These are phyloP conservation scores for Hetaerina titia DNA, from an alignment of 2,888 invertebrate species.

Conservation along the genomic window DNA sequence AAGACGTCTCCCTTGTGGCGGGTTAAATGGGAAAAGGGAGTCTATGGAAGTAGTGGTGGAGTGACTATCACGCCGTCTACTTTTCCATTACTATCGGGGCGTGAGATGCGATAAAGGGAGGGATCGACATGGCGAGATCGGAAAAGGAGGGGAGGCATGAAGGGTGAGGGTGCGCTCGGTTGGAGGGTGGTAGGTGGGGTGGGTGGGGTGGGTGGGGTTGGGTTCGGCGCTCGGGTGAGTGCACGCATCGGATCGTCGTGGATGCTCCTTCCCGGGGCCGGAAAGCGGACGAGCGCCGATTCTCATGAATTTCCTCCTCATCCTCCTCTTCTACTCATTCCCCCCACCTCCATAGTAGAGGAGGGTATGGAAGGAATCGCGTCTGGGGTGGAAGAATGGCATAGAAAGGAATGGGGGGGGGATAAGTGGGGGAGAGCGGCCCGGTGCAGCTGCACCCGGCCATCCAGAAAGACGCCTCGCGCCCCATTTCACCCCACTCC, in stretches of 20 bases:
- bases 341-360: background rate
- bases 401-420: background rate
- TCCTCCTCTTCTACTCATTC: background rate
- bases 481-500: background rate
- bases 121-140: too few relatives aligned
- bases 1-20: background rate
- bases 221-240: background rate
- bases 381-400: background rate
- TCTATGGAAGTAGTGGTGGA: background rate
- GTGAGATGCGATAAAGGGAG: background rate
- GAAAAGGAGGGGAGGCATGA: too few relatives aligned
- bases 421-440: background rate
- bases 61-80: background rate
- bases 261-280: background rate
- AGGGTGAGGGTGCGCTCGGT: too few relatives aligned
- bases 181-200: background rate
- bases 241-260: background rate
- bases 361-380: background rate
- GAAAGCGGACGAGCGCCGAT: background rate
- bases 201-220: background rate
- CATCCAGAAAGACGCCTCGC: background rate
- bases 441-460: background rate
- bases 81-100: background rate
- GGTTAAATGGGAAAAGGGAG: background rate
- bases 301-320: background rate